Evolutionary conservation across 64 coral and sea anemone genomes (phyloP).

Genomic region (Trachythela sp.): DNA sequence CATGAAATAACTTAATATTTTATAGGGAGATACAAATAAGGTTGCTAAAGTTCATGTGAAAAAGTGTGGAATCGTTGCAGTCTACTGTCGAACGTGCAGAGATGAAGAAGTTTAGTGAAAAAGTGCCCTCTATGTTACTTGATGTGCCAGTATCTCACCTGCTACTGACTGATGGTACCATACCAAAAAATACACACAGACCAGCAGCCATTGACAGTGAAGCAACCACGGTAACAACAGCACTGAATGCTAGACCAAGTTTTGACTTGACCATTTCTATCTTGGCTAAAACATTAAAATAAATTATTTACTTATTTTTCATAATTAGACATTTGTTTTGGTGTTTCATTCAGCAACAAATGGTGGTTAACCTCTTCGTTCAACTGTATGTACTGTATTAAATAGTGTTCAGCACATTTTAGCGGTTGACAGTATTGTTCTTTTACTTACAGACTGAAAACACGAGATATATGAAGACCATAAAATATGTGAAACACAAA

Average conservation of each 20-base stretch:
- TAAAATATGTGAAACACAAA: slow-evolving; percentile 85
- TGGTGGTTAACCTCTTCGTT: no score
- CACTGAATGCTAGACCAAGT: slow-evolving; percentile 90
- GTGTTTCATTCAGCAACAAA: not conserved
- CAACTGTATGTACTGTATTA: no score
- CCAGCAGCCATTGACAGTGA: slow-evolving; percentile 89
- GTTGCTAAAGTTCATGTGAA: no score
- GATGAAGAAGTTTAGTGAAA: no score
- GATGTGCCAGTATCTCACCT: slow-evolving; percentile 68
- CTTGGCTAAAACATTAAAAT: slow-evolving; percentile 52
- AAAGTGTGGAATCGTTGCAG: no score
- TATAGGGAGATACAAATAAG: no score
- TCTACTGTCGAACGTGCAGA: no score
- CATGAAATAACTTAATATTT: not conserved
- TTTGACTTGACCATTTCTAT: slow-evolving; percentile 99
- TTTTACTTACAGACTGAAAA: slow-evolving; percentile 92
- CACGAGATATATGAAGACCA: slow-evolving; percentile 92
- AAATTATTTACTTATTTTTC: no score
- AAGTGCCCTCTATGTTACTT: no score
- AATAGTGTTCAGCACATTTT: not conserved
- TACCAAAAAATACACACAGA: slow-evolving; percentile 80
- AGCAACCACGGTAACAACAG: slow-evolving; percentile 84
- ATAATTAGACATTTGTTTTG: no score
- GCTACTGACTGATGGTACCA: slow-evolving; percentile 88
- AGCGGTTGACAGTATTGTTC: not conserved